phyloP scores from a whole-genome alignment of 1,140 invertebrate species.

The Formica selysi region DNA sequence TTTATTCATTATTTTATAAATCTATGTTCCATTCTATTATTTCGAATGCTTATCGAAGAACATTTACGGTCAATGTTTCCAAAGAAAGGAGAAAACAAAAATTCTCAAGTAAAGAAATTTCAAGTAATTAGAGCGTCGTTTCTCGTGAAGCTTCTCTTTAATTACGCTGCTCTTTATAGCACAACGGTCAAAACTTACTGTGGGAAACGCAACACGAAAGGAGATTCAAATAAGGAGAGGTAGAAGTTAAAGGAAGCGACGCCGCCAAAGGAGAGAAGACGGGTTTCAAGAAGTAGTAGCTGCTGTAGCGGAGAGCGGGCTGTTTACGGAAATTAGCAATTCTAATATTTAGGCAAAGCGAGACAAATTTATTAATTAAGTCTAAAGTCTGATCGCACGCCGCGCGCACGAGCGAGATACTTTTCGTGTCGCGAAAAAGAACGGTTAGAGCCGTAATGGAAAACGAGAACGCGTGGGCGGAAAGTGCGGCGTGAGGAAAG shows the following conservation, averaged over 20 bases:
- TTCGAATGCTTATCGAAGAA: not conserved
- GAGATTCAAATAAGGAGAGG: slow-evolving; percentile 55
- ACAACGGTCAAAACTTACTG: slow-evolving; percentile 40
- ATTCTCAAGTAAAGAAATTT: slow-evolving; percentile 13
- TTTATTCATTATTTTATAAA: not conserved
- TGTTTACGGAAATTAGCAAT: slow-evolving; percentile 80
- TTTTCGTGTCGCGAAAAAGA: slow-evolving; percentile 28
- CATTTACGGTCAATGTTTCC: not conserved
- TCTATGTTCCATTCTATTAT: not conserved
- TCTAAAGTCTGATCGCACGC: slow-evolving; percentile 56
- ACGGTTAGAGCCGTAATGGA: not conserved
- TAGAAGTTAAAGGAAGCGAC: slow-evolving; percentile 30
- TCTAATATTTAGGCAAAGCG: slow-evolving; percentile 74
- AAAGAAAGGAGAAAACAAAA: not conserved
- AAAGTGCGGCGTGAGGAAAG: slow-evolving; percentile 3
- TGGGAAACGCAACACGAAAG: slow-evolving; percentile 17
- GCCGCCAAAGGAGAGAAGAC: slow-evolving; percentile 36
- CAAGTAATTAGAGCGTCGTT: slow-evolving; percentile 15
- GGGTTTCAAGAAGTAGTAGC: not conserved
- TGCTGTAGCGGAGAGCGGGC: slow-evolving; percentile 41
- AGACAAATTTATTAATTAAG: slow-evolving; percentile 79
- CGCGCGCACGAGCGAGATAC: not conserved
- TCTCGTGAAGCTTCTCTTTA: not conserved
- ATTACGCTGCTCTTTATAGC: slow-evolving; percentile 25
- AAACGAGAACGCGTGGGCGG: slow-evolving; percentile 12